Conservation (phyloP, 2,797 vertebrate species). For the Chloroceryle inda region DNA sequence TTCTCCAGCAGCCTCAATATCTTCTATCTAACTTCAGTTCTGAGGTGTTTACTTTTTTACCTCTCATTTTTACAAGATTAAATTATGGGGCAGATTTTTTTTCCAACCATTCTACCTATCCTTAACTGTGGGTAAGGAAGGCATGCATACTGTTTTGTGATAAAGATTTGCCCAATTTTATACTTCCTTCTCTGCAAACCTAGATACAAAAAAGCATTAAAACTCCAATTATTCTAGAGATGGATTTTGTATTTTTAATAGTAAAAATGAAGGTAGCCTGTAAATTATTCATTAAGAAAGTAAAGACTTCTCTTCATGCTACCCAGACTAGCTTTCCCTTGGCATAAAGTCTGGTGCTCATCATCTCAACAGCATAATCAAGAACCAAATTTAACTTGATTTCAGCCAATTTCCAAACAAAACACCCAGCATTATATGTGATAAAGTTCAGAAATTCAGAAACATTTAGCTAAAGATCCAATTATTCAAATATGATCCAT, state of each 20-base stretch:
- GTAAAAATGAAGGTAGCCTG: neutral
- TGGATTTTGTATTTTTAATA: neutral
- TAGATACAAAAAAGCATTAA: neutral
- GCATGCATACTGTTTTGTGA: neutral
- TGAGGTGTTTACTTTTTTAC: neutral
- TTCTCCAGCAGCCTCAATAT: neutral
- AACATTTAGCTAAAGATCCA: neutral
- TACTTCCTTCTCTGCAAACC: neutral
- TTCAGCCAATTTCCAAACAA: neutral
- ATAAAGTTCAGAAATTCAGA: neutral
- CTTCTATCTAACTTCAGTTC: neutral
- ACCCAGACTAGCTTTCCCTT: neutral
- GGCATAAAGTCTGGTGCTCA: neutral
- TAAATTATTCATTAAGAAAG: constrained; percentile 18
- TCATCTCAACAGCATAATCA: neutral
- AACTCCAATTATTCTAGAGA: constrained; percentile 3
- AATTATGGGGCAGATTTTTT: neutral
- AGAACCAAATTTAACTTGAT: neutral
- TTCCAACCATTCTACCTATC: neutral
- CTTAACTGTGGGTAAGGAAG: neutral
- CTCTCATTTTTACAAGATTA: neutral
- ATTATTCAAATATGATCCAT: neutral
- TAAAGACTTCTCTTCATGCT: neutral
- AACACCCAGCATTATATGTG: neutral
- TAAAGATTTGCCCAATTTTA: neutral